Evolutionary conservation across 2,113 vertebrate species (phyloP).

Genomic region (Rhinichthys klamathensis): DNA sequence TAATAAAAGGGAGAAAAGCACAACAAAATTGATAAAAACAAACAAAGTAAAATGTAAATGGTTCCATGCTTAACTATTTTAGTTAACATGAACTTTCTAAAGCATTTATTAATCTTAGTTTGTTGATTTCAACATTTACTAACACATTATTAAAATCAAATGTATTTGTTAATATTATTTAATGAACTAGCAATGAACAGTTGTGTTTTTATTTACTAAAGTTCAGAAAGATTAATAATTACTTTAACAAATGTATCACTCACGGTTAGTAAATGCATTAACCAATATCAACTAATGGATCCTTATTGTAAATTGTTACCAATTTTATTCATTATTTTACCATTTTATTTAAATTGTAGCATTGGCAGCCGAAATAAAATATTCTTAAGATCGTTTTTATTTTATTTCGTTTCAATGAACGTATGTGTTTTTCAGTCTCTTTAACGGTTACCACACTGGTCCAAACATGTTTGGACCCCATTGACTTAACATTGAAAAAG

Average conservation of each 20-base stretch:
- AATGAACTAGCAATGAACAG: background rate
- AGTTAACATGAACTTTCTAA: background rate
- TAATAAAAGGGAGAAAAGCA: too few species aligned
- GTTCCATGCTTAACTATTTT: too few species aligned
- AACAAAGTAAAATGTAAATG: too few species aligned
- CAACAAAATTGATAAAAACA: too few species aligned
- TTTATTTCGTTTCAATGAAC: background rate
- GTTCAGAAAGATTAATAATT: background rate
- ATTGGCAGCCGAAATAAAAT: too few species aligned
- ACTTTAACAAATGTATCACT: background rate
- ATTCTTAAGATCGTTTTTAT: too few species aligned
- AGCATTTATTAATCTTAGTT: background rate
- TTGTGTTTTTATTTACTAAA: background rate
- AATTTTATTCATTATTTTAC: too few species aligned
- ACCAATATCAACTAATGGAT: background rate
- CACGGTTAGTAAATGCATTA: background rate
- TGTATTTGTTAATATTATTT: background rate
- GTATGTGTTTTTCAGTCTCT: background rate
- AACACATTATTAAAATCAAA: background rate
- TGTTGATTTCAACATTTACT: background rate
- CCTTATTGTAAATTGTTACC: background rate
- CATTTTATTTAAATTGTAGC: too few species aligned
- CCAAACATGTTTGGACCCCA: background rate
- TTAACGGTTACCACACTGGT: background rate
- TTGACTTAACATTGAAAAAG: background rate